Evolutionary conservation across 2,888 invertebrate genomes (phyloP).

Genomic region (Crocallis elinguaria): DNA sequence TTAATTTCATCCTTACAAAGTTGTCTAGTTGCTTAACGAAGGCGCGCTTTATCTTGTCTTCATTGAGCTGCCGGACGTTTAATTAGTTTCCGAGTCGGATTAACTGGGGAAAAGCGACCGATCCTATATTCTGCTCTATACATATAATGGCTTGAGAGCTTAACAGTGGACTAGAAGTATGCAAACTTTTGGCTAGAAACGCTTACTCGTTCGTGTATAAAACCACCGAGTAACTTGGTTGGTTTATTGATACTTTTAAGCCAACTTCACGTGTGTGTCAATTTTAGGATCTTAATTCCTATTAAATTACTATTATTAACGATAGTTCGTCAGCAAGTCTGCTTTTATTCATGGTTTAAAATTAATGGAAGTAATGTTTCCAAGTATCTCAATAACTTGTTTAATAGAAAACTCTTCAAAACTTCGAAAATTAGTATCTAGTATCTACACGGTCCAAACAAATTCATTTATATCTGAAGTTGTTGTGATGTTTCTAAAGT

Average conservation of each 20-base stretch:
- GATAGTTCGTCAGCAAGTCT: not conserved
- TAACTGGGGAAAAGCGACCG: slow-evolving; percentile 36
- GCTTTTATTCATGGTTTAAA: too few species aligned
- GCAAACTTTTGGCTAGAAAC: too few species aligned
- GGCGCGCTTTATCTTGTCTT: slow-evolving; percentile 44
- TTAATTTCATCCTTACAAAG: slow-evolving; percentile 19
- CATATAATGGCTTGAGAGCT: not conserved
- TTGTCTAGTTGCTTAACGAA: slow-evolving; percentile 40
- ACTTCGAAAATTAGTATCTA: not conserved
- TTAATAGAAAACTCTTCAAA: not conserved
- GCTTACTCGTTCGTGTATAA: too few species aligned
- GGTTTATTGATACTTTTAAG: too few species aligned
- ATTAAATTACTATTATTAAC: not conserved
- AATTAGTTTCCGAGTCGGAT: slow-evolving; percentile 59
- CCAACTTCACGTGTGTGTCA: too few species aligned
- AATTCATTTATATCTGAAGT: slow-evolving; percentile 15
- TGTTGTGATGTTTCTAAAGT: slow-evolving; percentile 22
- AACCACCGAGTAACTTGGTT: too few species aligned
- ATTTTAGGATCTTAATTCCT: not conserved
- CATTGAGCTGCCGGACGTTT: slow-evolving; percentile 50
- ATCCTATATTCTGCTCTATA: not conserved
- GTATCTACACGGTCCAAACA: slow-evolving; percentile 10
- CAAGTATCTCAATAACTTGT: slow-evolving; percentile 12
- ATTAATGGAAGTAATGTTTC: slow-evolving; percentile 11
- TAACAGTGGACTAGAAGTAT: too few species aligned